Evolutionary conservation across 2,113 vertebrate species (phyloP).

Genomic region (Martes martes): DNA sequence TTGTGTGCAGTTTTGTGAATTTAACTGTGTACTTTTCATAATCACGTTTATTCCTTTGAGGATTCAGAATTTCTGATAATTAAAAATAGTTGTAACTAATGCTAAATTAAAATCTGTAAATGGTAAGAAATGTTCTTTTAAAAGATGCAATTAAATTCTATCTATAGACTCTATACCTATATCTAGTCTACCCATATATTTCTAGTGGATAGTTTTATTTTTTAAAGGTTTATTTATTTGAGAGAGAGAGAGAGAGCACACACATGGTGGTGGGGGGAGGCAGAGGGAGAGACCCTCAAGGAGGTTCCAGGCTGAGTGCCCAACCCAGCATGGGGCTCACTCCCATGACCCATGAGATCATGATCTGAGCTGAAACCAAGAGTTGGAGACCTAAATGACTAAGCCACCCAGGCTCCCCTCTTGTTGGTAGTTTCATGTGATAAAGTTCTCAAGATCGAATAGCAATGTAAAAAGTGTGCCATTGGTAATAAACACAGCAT

Average conservation of each 20-base stretch:
- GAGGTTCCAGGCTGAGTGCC: not conserved
- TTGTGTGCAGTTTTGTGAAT: constrained; percentile 1
- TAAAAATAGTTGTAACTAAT: constrained; percentile 50
- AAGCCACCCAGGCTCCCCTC: not conserved
- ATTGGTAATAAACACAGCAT: not conserved
- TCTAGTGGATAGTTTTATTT: constrained; percentile 13
- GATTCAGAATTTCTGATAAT: constrained; percentile 35
- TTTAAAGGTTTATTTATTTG: not conserved
- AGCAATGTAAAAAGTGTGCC: not conserved
- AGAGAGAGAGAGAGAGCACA: not conserved
- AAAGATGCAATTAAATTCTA: not conserved
- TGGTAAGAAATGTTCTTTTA: not conserved
- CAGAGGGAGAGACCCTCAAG: not conserved
- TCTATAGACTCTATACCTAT: not conserved
- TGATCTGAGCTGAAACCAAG: not conserved
- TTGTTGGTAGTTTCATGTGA: not conserved
- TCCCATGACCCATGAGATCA: not conserved
- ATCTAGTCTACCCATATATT: not conserved
- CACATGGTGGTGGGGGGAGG: not conserved
- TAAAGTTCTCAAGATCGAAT: not conserved
- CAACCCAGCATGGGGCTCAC: not conserved
- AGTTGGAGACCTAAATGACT: not conserved
- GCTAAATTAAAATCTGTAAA: constrained; percentile 50
- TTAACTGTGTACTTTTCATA: constrained; percentile 43
- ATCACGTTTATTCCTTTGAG: constrained; percentile 8